phyloP scores from a whole-genome alignment of 2,797 vertebrate genomes.

The Chiroxiphia lanceolata region DNA sequence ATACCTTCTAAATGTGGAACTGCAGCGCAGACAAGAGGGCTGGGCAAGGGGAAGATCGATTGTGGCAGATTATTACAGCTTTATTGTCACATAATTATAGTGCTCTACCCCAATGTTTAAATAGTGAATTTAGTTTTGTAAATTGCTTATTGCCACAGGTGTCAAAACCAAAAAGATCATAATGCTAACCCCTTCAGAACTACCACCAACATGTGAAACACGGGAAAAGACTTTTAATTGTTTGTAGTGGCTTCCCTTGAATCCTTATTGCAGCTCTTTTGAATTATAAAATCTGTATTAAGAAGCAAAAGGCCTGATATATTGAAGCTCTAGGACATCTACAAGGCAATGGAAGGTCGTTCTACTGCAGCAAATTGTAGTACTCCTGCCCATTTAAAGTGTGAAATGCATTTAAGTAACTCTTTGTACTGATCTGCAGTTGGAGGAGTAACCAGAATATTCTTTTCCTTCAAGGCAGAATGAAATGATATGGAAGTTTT shows the following conservation, averaged over 20 bases:
- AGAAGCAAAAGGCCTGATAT: not conserved
- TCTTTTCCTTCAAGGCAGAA: constrained; percentile 23
- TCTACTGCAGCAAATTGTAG: not conserved
- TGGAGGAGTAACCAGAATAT: constrained; percentile 9
- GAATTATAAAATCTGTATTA: not conserved
- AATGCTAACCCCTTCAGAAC: constrained; percentile 22
- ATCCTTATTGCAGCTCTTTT: not conserved
- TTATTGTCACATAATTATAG: constrained; percentile 67
- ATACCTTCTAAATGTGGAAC: constrained; percentile 55
- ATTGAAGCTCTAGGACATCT: not conserved
- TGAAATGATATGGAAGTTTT: not conserved
- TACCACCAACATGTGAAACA: constrained; percentile 20
- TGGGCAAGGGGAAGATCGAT: constrained; percentile 60
- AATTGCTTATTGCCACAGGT: constrained; percentile 67
- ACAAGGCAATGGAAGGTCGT: not conserved
- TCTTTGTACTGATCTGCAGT: not conserved
- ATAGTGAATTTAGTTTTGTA: constrained; percentile 55
- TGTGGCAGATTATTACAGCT: constrained; percentile 66
- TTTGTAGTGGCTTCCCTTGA: constrained; percentile 9
- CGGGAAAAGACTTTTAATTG: constrained; percentile 5
- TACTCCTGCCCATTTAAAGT: not conserved
- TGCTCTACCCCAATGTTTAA: constrained; percentile 56
- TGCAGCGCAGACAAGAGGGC: constrained; percentile 62
- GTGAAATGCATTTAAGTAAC: not conserved
- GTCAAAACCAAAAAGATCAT: constrained; percentile 56